phyloP scores from a whole-genome alignment of 2,888 invertebrate genomes.

The Anoplius nigerrimus region DNA sequence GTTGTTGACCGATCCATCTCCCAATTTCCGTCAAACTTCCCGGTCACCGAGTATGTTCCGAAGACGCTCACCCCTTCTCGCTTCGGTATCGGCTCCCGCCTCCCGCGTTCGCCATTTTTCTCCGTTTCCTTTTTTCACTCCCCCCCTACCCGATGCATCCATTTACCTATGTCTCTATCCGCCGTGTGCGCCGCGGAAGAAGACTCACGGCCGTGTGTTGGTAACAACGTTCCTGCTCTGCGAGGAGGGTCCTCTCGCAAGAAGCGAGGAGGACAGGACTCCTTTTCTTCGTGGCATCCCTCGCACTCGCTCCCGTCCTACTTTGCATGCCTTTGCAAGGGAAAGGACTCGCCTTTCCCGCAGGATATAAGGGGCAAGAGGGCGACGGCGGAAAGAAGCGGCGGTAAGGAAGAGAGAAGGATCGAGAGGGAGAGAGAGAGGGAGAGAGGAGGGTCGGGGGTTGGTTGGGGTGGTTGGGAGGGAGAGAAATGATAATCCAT shows the following conservation, averaged over 20 bases:
- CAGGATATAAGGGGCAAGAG: constrained; percentile 42
- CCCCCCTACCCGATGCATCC: constrained; percentile 28
- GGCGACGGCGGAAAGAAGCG: constrained; percentile 22
- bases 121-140: constrained; percentile 20
- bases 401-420: constrained; percentile 28
- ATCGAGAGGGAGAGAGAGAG: constrained; percentile 23
- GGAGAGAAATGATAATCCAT: constrained; percentile 72
- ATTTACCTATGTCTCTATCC: constrained; percentile 42
- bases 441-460: constrained; percentile 26
- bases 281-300: constrained; percentile 8
- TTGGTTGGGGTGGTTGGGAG: constrained; percentile 38
- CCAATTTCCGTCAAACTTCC: too few relatives aligned
- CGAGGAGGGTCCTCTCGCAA: constrained; percentile 20
- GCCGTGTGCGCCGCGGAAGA: constrained; percentile 34
- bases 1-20: not conserved
- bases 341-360: constrained; percentile 33
- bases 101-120: constrained; percentile 22
- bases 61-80: constrained; percentile 8
- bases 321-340: constrained; percentile 59
- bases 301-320: constrained; percentile 39
- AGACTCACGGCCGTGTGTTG: constrained; percentile 44
- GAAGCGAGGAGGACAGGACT: constrained; percentile 20
- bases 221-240: constrained; percentile 55
- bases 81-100: constrained; percentile 14
- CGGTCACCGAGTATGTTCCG: not conserved